Evolutionary conservation across 2,888 invertebrate genomes (phyloP).

Genomic region (Drosophila heteroneura): DNA sequence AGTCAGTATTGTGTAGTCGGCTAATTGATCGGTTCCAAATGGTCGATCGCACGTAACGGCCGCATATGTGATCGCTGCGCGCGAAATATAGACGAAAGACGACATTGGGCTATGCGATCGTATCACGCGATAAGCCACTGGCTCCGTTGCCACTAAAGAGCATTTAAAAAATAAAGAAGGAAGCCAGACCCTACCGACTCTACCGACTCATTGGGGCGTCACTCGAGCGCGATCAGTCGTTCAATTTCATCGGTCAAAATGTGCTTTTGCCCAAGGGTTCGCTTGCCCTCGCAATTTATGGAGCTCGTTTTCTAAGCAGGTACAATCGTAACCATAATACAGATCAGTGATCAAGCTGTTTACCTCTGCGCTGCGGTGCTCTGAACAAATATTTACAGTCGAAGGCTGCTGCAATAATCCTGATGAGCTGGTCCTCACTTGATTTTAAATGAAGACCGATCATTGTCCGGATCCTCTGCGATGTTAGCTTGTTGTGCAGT

Average conservation of each 20-base stretch:
- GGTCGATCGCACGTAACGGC: constrained; percentile 83
- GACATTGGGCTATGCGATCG: constrained; percentile 83
- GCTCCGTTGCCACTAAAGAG: constrained; percentile 39
- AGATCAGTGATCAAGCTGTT: constrained; percentile 38
- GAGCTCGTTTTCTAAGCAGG: constrained; percentile 44
- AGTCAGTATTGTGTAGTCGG: constrained; percentile 58
- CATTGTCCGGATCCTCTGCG: not conserved
- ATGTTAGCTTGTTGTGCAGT: not conserved
- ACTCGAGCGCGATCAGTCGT: constrained; percentile 45
- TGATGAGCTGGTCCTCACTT: not conserved
- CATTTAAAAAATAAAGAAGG: constrained; percentile 34
- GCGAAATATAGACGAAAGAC: constrained; percentile 71
- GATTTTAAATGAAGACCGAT: not conserved
- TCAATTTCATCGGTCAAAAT: constrained; percentile 38
- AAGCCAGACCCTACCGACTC: constrained; percentile 25
- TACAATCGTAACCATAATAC: constrained; percentile 31
- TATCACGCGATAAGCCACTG: constrained; percentile 83
- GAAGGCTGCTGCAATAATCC: not conserved
- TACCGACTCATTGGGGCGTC: constrained; percentile 62
- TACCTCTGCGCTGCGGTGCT: constrained; percentile 1
- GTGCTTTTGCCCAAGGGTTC: constrained; percentile 20
- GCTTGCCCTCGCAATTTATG: constrained; percentile 18
- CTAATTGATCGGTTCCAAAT: constrained; percentile 86
- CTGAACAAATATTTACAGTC: not conserved
- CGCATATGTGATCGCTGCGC: constrained; percentile 52